These are phyloP conservation scores for Eilema griseolum DNA, from an alignment of 2,888 invertebrate genomes.

Conservation along the genomic window DNA sequence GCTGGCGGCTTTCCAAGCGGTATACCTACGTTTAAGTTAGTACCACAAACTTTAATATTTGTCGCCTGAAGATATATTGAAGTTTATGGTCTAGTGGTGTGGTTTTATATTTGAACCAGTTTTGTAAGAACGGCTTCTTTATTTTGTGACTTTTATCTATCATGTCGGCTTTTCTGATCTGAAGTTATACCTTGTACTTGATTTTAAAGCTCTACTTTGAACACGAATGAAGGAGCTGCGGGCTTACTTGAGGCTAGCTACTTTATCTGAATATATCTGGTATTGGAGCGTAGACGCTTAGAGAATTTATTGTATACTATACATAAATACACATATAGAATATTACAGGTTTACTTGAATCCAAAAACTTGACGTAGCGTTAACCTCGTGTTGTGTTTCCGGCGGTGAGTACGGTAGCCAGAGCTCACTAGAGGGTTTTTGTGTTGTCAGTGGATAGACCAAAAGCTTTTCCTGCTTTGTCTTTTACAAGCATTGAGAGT, in stretches of 20 bases:
- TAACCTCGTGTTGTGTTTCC: too few species aligned
- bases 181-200: constrained; percentile 2
- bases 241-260: neutral
- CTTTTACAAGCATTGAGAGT: too few species aligned
- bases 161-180: neutral
- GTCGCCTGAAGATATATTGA: constrained; percentile 65
- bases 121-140: constrained; percentile 31
- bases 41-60: constrained; percentile 68
- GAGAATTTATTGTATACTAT: too few species aligned
- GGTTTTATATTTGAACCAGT: constrained; percentile 50
- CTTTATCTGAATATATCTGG: too few species aligned
- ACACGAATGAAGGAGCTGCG: neutral
- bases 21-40: constrained; percentile 52
- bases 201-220: neutral
- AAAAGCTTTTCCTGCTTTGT: too few species aligned
- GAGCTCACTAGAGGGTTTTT: too few species aligned
- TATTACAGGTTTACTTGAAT: too few species aligned
- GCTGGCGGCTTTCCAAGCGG: constrained; percentile 61
- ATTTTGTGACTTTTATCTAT: constrained; percentile 21
- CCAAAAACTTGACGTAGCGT: too few species aligned
- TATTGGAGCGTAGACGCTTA: too few species aligned
- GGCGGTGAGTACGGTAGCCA: too few species aligned
- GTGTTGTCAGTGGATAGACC: too few species aligned
- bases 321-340: too few species aligned
- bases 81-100: constrained; percentile 48